These are phyloP conservation scores for Liodrosophila aerea DNA, from an alignment of 2,888 invertebrate species.

Conservation along the genomic window DNA sequence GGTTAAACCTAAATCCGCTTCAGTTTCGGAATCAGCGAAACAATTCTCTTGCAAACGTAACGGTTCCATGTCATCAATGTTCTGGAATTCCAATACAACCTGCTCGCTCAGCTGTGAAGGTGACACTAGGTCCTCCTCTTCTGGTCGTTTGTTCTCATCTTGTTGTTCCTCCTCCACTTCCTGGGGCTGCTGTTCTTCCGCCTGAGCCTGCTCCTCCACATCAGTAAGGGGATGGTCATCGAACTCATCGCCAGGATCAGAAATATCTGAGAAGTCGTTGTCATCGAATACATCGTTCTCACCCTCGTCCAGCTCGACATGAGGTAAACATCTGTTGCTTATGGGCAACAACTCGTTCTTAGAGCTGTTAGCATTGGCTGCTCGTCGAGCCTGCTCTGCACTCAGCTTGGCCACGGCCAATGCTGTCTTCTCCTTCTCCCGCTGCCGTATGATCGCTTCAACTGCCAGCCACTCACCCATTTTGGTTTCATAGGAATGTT, in stretches of 20 bases:
- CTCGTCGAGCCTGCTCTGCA: conserved; percentile 82
- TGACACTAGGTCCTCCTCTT: conserved; percentile 24
- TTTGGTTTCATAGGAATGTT: conserved; percentile 92
- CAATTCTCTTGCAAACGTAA: conserved; percentile 77
- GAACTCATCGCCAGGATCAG: conserved; percentile 82
- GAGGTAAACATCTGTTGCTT: conserved; percentile 11
- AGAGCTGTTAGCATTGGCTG: conserved; percentile 81
- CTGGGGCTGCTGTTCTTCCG: conserved; percentile 1
- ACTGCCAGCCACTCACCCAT: conserved; percentile 98
- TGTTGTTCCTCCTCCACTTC: conserved; percentile 33
- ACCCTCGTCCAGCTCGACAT: conserved; percentile 81
- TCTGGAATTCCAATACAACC: conserved; percentile 69
- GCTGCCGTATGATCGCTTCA: conserved; percentile 93
- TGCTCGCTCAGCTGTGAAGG: conserved; percentile 51
- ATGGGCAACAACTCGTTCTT: conserved; percentile 28
- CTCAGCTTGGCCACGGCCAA: conserved; percentile 89
- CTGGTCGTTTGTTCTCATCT: background rate
- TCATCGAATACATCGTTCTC: conserved; percentile 84
- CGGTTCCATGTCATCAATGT: conserved; percentile 70
- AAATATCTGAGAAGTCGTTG: conserved; percentile 84
- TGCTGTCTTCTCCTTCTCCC: conserved; percentile 91
- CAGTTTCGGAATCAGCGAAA: conserved; percentile 70
- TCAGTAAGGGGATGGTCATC: conserved; percentile 38
- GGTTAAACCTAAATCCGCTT: conserved; percentile 56
- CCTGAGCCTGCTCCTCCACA: conserved; percentile 20